Conservation (phyloP, 2,113 vertebrate species). For the Oreamnos americanus region DNA sequence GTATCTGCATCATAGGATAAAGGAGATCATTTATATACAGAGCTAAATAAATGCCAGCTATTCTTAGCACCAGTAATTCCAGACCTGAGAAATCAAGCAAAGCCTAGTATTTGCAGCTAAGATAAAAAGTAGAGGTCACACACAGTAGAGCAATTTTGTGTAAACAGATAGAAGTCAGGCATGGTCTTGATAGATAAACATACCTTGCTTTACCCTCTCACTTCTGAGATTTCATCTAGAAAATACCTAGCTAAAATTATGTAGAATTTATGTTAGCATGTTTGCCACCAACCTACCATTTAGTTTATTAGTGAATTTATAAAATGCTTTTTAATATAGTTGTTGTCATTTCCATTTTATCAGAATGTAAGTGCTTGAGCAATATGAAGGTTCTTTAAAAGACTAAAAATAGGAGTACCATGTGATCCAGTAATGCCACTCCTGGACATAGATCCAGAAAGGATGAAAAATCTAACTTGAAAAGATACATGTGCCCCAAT, state of each 20-base stretch:
- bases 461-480: background rate
- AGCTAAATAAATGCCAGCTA: constrained; percentile 21
- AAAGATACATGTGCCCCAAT: background rate
- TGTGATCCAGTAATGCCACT: background rate
- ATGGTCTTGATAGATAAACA: background rate
- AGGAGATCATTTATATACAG: background rate
- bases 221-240: background rate
- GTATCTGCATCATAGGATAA: background rate
- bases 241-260: background rate
- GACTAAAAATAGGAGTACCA: background rate
- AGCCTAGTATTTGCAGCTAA: constrained; percentile 30
- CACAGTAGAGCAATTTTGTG: background rate
- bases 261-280: background rate
- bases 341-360: background rate
- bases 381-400: background rate
- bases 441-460: background rate
- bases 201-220: background rate
- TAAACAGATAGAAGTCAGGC: constrained; percentile 14
- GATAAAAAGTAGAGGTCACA: constrained; percentile 26
- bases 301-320: background rate
- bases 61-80: constrained; percentile 42
- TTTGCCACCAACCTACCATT: background rate
- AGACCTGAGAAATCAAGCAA: constrained; percentile 14
- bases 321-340: background rate
- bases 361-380: background rate